Conservation (phyloP, 2,888 invertebrate genomes). For the Gymnosoma rotundatum region DNA sequence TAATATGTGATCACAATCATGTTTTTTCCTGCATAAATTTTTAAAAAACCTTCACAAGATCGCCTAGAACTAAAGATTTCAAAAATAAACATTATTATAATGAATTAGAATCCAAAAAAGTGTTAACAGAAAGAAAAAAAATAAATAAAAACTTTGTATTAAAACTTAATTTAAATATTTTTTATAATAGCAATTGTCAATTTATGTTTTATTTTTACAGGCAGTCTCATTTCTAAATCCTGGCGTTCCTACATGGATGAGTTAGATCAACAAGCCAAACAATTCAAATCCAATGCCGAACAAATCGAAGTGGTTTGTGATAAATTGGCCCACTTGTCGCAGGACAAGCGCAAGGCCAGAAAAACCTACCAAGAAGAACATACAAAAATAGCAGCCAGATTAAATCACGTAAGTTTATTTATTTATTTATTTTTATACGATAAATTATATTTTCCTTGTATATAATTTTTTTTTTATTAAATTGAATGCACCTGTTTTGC, state of each 20-base stretch:
- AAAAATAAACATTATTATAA: no score
- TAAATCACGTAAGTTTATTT: slow-evolving; percentile 87
- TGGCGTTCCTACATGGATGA: slow-evolving; percentile 96
- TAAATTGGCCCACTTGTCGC: slow-evolving; percentile 89
- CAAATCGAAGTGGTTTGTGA: slow-evolving; percentile 92
- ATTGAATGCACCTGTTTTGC: slow-evolving; percentile 50
- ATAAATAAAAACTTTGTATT: no score
- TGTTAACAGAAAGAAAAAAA: no score
- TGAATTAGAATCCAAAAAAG: no score
- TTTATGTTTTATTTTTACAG: slow-evolving; percentile 78
- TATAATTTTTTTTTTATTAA: neutral
- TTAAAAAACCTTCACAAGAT: no score
- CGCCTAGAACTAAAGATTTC: no score
- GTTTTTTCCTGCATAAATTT: no score
- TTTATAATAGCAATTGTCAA: neutral
- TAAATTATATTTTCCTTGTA: slow-evolving; percentile 19
- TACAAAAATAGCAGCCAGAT: slow-evolving; percentile 90
- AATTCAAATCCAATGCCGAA: slow-evolving; percentile 93
- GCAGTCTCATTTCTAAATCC: slow-evolving; percentile 86
- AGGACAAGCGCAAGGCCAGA: slow-evolving; percentile 93
- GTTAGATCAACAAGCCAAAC: slow-evolving; percentile 91
- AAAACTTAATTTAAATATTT: no score
- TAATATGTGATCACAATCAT: no score
- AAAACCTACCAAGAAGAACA: slow-evolving; percentile 96
- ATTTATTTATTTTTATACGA: neutral